Conservation (phyloP, 2,113 vertebrate genomes). For the Oncorhynchus keta region DNA sequence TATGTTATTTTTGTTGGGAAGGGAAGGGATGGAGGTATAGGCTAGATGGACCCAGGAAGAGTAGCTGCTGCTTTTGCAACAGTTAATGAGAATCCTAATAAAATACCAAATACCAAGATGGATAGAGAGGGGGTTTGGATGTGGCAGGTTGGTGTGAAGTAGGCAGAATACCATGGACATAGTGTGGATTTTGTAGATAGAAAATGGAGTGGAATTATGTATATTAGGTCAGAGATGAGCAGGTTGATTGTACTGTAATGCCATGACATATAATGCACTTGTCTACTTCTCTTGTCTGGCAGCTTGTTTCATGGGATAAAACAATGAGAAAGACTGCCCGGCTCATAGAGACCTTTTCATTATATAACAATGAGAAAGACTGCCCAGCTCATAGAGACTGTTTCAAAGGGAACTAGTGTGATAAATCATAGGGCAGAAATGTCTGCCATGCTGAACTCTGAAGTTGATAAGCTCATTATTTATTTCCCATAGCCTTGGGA, state of each 20-base stretch:
- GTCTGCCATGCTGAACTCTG: neutral
- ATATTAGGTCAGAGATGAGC: neutral
- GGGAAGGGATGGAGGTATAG: neutral
- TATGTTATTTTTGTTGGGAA: constrained; percentile 21
- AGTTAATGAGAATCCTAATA: too few relatives aligned
- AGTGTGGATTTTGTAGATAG: constrained; percentile 1
- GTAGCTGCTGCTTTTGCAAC: too few relatives aligned
- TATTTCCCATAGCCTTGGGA: neutral
- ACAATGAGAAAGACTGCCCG: neutral
- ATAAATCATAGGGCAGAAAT: neutral
- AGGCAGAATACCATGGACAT: constrained; percentile 11
- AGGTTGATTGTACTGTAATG: neutral
- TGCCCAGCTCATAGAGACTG: neutral
- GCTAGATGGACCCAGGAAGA: too few relatives aligned
- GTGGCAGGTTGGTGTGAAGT: neutral
- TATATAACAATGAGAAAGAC: neutral
- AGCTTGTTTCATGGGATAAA: neutral
- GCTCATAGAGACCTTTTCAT: neutral
- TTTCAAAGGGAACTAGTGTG: neutral
- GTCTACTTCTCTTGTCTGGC: neutral
- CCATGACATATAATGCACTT: neutral
- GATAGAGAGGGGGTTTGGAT: constrained; percentile 2
- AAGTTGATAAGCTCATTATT: constrained; percentile 13
- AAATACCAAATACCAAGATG: constrained; percentile 23
- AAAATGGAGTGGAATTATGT: neutral